Conservation (phyloP, 2,888 invertebrate species). For the Opisthograptis luteolata region DNA sequence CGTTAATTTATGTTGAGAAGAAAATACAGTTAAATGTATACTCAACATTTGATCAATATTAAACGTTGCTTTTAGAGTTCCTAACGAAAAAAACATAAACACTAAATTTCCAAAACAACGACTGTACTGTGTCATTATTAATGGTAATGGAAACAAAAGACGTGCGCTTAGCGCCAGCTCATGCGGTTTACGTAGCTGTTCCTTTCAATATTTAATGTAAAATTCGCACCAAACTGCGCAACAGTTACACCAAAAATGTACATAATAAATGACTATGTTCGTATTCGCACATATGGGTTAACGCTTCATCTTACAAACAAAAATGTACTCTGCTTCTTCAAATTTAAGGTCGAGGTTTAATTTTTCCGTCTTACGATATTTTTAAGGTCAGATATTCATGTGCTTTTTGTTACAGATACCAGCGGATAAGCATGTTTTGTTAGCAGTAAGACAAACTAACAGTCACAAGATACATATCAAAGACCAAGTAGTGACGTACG, state of each 20-base stretch:
- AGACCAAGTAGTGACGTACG: constrained; percentile 90
- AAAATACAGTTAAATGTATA: no score
- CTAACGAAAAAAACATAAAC: constrained; percentile 4
- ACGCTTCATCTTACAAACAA: constrained; percentile 22
- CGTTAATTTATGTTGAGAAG: no score
- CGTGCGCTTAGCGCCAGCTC: constrained; percentile 45
- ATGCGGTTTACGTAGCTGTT: constrained; percentile 60
- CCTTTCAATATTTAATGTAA: constrained; percentile 72
- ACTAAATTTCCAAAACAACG: constrained; percentile 32
- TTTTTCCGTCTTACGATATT: constrained; percentile 7
- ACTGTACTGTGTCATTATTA: constrained; percentile 40
- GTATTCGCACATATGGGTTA: constrained; percentile 28
- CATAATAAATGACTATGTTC: constrained; percentile 57
- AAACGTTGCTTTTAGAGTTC: neutral
- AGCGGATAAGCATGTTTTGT: constrained; percentile 89
- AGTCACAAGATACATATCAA: constrained; percentile 92
- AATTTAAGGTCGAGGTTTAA: constrained; percentile 28
- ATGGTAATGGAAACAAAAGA: constrained; percentile 49
- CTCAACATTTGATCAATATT: no score
- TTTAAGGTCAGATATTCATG: constrained; percentile 21
- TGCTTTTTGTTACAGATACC: constrained; percentile 77
- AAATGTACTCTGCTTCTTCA: constrained; percentile 28
- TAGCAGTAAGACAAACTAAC: constrained; percentile 90
- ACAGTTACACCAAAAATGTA: constrained; percentile 59
- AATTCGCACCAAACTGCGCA: constrained; percentile 68